Base-by-base conservation (phyloP, 2,888 invertebrate genomes). In the Teleiodes luculella region DNA sequence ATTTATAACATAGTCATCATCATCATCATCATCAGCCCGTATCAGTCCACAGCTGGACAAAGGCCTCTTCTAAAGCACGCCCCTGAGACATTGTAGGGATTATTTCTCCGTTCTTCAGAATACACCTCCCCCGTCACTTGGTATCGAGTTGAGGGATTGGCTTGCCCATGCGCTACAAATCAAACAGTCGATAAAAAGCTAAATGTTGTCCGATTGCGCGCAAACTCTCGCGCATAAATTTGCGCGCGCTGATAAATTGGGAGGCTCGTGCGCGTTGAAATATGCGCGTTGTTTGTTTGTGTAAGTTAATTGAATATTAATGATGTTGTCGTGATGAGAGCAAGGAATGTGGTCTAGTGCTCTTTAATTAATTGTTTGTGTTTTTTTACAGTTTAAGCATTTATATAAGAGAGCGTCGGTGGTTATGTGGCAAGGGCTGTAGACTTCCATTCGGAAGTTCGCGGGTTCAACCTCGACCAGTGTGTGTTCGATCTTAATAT, bases 161-260 rank as follows among this genome's bases (percentile, higher is more conserved):
- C 79, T 78, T 74, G 69, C 67, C 68, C 65, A 59, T 57, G 58
- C 57, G 59, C 80, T 79, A 70, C 86, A 85, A 84, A 85, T 86
- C 85, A 86, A 84, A 72, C 71, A 81, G 83, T 85, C 86, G 86
- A 86, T 86, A 86, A 87, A 88, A 88, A 86, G 86, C 84, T 87
- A 88, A 89, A 88, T 86, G 86, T 83, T 83, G 85, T 78, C 81
- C 86, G 88, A 89, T 89, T 82, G 82, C 75, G 65, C 68, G 73
- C 64, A 76, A 80, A 78, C 78, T 77, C 72, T 69, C 83, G 78
- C 83, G 82, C 84, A 84, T 83, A 83, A 86, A 86, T 83, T 82
- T 83, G 83, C 77, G 76, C 59, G 70, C 74, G 63, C 84, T 86
- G 88, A 87, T 88, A 89, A 86, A 87, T 87, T 86, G 86, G 79